Evolutionary conservation across 2,888 invertebrate genomes (phyloP), one percentile per base, ranked within the genome.

Genomic region (Chloroclystis v-ata): DNA sequence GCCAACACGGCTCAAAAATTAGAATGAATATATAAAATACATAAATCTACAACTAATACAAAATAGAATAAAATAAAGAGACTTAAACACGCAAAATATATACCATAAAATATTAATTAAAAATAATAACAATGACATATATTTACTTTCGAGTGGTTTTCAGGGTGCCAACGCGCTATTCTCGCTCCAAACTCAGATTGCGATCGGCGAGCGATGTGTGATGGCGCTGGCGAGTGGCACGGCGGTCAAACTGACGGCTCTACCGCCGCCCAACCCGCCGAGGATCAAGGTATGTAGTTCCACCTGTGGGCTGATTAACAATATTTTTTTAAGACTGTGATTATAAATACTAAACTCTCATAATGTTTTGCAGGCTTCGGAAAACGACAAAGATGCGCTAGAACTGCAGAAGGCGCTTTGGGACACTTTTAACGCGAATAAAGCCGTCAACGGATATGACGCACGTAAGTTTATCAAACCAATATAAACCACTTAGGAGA

Each of bases 121-220:
- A n/a, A n/a, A n/a, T n/a, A n/a, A n/a, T n/a, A n/a, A n/a, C n/a
- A n/a, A n/a, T n/a, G n/a, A n/a, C n/a, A n/a, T 12, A 2, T 8
- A 30, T 14, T 30, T 16, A n/a, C n/a, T n/a, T n/a, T n/a, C n/a
- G n/a, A n/a, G n/a, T 42, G 9, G 43, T 10, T 63, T 57, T 0
- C 66, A 96, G 78, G 97, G 97, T 5, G 97, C 98, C 92, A 99
- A 98, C 85, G 95, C 97, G 3, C 88, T 98, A 43, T 98, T 98
- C 82, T 95, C 95, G 0, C 88, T 98, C 5, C 93, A 92, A 72
- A 92, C 94, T 0, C 93, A 94, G 66, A 90, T 95, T 30, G 89
- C 95, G 0, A 91, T 98, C 40, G 97, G 98, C 2, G 97, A 97
- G 70, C 92, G 93, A 38, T 91, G 96, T 75, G 91, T 98, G 44